Percentiles rank a stretch among this genome's conserved stretches.
These are phyloP conservation scores for Eupelmus urozonus DNA, from an alignment of 2,888 invertebrate genomes.

Conservation along the genomic window DNA sequence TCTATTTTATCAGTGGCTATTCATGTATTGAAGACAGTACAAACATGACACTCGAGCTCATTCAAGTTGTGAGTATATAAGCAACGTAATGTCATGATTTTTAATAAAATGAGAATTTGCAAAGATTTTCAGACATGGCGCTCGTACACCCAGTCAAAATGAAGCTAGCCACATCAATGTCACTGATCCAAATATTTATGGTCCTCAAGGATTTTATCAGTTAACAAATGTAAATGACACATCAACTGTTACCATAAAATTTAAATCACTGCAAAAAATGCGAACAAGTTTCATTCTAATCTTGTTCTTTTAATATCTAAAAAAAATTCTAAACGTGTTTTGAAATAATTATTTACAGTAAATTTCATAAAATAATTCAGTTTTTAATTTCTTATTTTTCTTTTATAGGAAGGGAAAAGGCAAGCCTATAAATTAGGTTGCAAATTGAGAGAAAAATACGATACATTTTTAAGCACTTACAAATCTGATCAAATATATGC, in stretches of 20 bases:
- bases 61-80: not conserved
- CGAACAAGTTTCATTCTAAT: not conserved
- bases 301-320: not conserved
- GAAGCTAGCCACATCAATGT: not conserved
- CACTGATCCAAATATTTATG: not conserved
- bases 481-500: conserved; percentile 72
- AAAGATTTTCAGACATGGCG: not conserved
- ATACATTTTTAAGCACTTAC: conserved; percentile 78
- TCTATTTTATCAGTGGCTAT: too few relatives aligned
- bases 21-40: too few relatives aligned
- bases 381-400: too few relatives aligned
- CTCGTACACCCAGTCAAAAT: not conserved
- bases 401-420: not conserved
- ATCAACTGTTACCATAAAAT: not conserved
- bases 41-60: not conserved
- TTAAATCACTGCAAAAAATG: not conserved
- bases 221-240: not conserved
- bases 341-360: too few relatives aligned
- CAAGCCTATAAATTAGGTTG: conserved; percentile 4
- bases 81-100: not conserved
- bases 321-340: not conserved
- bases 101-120: not conserved
- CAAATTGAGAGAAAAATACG: conserved; percentile 70
- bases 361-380: too few relatives aligned
- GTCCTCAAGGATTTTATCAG: not conserved